Evolutionary conservation across 2,113 vertebrate genomes (phyloP).

Genomic region (Nesoenas mayeri): DNA sequence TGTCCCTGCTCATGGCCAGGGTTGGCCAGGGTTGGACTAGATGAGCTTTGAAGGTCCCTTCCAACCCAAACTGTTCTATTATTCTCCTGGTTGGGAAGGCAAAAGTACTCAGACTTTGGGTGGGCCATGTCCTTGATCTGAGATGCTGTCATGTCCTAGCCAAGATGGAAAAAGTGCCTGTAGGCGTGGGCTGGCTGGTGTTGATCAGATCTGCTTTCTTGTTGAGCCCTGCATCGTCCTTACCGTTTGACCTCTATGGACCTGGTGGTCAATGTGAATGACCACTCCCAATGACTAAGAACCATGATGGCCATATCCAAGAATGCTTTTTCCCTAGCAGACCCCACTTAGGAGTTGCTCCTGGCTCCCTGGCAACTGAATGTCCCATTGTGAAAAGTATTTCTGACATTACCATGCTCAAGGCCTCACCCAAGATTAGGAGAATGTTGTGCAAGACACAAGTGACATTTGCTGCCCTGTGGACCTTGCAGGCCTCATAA

Average conservation of each 20-base stretch:
- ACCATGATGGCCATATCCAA: background rate
- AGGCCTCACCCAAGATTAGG: slow-evolving; percentile 55
- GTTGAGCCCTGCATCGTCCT: background rate
- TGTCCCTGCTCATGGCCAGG: no score
- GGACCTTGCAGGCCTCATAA: background rate
- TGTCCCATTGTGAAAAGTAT: slow-evolving; percentile 47
- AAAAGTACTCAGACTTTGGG: background rate
- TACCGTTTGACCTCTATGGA: background rate
- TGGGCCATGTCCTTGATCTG: background rate
- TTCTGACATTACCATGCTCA: slow-evolving; percentile 17
- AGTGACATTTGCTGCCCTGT: slow-evolving; percentile 17
- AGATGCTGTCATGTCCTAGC: background rate
- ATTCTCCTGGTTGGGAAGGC: background rate
- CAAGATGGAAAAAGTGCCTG: background rate
- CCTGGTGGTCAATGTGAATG: background rate
- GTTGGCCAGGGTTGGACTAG: no score
- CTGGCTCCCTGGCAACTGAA: background rate
- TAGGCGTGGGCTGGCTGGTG: background rate
- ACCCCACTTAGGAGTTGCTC: background rate
- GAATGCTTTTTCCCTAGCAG: background rate
- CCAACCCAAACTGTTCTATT: background rate
- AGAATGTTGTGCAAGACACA: slow-evolving; percentile 3
- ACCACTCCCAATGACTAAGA: background rate
- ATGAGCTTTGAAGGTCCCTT: no score
- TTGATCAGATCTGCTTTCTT: background rate